phyloP scores from a whole-genome alignment of 2,888 invertebrate species.

The Sarcophaga carnaria region DNA sequence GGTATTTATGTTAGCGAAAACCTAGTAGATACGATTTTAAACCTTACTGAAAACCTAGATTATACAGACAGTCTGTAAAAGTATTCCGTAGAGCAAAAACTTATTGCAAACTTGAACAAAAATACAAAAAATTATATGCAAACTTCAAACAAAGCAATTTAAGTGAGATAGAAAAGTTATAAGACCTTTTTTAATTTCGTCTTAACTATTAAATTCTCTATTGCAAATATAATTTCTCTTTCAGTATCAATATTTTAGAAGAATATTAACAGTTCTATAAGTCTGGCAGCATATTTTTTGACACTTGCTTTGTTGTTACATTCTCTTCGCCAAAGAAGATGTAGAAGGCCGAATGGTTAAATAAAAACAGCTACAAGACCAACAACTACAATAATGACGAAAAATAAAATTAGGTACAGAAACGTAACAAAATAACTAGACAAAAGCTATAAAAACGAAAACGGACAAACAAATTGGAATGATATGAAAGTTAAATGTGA shows the following conservation, averaged over 20 bases:
- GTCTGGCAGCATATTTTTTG: slow-evolving; percentile 48
- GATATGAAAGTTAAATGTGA: slow-evolving; percentile 20
- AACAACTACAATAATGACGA: slow-evolving; percentile 54
- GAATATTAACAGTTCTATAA: not conserved
- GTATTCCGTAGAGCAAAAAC: no score
- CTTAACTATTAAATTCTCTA: not conserved
- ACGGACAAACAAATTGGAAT: slow-evolving; percentile 57
- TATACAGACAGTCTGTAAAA: no score
- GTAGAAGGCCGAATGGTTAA: slow-evolving; percentile 58
- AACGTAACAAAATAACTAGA: slow-evolving; percentile 67
- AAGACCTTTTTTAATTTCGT: not conserved
- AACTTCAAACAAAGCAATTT: no score
- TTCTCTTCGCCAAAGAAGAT: slow-evolving; percentile 34
- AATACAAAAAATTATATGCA: no score
- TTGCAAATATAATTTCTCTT: not conserved
- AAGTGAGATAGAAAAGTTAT: no score
- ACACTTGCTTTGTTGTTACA: slow-evolving; percentile 50
- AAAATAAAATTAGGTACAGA: slow-evolving; percentile 68
- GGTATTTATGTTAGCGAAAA: no score
- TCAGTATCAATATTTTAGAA: no score
- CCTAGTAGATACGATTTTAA: no score
- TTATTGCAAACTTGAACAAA: no score
- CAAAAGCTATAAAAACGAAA: slow-evolving; percentile 44
- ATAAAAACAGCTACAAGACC: slow-evolving; percentile 14
- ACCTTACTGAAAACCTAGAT: no score